A percentile compares a stretch with the other conserved stretches of the same genome.
phyloP scores from a whole-genome alignment of 1,140 invertebrate genomes.

The Teleogryllus occipitalis region DNA sequence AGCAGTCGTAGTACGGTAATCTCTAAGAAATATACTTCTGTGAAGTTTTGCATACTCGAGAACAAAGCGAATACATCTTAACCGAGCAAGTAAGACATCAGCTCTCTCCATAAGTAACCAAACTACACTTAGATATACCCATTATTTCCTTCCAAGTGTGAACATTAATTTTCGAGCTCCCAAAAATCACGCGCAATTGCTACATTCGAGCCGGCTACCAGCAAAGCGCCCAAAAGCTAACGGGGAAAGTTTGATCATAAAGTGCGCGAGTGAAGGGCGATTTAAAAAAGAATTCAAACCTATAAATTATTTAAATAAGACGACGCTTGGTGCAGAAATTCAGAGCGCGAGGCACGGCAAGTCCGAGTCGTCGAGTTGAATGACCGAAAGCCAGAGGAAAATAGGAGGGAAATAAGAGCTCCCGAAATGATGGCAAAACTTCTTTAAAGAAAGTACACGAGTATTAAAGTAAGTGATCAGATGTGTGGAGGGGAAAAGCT shows the following conservation, averaged over 20 bases:
- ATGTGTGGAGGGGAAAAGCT: too few relatives aligned
- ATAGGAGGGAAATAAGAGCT: not conserved
- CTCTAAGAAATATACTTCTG: too few relatives aligned
- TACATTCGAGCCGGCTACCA: not conserved
- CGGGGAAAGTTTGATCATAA: not conserved
- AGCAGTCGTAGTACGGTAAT: too few relatives aligned
- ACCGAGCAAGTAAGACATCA: not conserved
- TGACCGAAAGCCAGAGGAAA: not conserved
- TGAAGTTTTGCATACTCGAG: not conserved
- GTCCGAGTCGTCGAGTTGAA: not conserved
- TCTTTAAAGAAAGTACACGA: too few relatives aligned
- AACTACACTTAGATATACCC: constrained; percentile 1
- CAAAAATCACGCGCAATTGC: not conserved
- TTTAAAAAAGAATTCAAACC: not conserved
- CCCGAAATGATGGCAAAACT: too few relatives aligned
- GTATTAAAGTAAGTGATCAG: too few relatives aligned
- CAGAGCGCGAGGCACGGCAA: too few relatives aligned
- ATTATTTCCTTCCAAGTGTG: not conserved
- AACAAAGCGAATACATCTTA: not conserved
- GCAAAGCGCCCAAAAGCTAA: not conserved
- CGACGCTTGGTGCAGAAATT: not conserved
- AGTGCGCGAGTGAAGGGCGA: not conserved
- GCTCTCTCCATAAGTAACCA: not conserved
- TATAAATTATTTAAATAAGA: constrained; percentile 6
- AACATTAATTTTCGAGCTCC: not conserved